Base-by-base conservation (phyloP, 2,113 vertebrate species). In the Bolborhynchus lineola region DNA sequence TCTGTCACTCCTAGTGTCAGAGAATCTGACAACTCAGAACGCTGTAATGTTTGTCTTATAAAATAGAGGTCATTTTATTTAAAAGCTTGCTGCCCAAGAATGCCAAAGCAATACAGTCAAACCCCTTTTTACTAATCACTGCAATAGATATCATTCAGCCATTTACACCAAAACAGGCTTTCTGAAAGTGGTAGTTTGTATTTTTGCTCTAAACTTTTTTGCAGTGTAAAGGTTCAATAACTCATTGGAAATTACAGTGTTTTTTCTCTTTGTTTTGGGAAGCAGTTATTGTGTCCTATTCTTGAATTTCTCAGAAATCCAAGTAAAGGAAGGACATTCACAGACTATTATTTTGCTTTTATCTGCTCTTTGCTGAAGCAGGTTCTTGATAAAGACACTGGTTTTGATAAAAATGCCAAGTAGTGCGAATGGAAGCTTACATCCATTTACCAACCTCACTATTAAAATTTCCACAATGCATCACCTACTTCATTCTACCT, bases 51-150 rank as follows among this genome's bases (percentile, higher is more conserved):
- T 96, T 95, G 69, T 92, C 86, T 29, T 89, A 16, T 74, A 85
- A 96, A 95, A 95, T 92, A 87, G 76, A 94, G 90, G 88, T 90
- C 35, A 82, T 92, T 92, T 84, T 77, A 16, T 60, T 52, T 93
- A 77, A 93, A 89, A 87, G 10, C 57, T 16, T 68, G 59, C 28
- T 94, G 47, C 35, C 67, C 29, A 87, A 74, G 62, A 78, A 72
- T 65, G 67, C 37, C 44, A 88, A 83, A 95, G 42, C 55, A 86
- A 16, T 78, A 25, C 4, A 63, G 26, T 67, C 41, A 63, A 78
- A 68, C 10, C 19, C 1, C 23, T 87, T 82, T 75, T 19, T 52
- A 64, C 41, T 62, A 31, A 67, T 67, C 20, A 37, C 35, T 83
- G 52, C 46, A 57, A 39, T 14, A 72, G 41, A 68, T 39, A 71